Evolutionary conservation across 2,888 invertebrate genomes (phyloP).

Genomic region (Dioctria rufipes): DNA sequence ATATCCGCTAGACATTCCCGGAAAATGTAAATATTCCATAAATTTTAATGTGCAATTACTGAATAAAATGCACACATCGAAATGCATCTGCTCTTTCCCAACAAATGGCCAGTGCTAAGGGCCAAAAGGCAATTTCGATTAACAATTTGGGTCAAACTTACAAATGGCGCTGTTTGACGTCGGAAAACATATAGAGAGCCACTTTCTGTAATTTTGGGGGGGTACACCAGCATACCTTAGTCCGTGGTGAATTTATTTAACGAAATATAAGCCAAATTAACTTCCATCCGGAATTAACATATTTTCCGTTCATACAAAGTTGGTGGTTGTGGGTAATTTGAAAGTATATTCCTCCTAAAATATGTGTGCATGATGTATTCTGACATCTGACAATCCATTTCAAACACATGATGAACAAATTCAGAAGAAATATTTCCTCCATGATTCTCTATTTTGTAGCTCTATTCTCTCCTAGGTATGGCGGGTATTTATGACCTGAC

Average conservation of each 20-base stretch:
- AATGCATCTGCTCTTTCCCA: slow-evolving; percentile 9
- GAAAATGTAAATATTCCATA: slow-evolving; percentile 27
- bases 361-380: too few relatives aligned
- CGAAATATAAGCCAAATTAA: slow-evolving; percentile 3
- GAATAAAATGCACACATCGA: background rate
- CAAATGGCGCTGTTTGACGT: slow-evolving; percentile 9
- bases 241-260: background rate
- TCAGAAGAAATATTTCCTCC: too few relatives aligned
- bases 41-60: slow-evolving; percentile 37
- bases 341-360: too few relatives aligned
- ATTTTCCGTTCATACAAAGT: too few relatives aligned
- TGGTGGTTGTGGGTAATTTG: too few relatives aligned
- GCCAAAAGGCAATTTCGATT: slow-evolving; percentile 22
- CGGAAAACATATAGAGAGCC: too few relatives aligned
- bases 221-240: background rate
- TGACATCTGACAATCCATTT: too few relatives aligned
- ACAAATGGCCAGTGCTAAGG: background rate
- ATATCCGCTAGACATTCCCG: background rate
- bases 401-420: too few relatives aligned
- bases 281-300: background rate
- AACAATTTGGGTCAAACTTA: slow-evolving; percentile 17
- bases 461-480: too few relatives aligned
- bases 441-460: too few relatives aligned
- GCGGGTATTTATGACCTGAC: too few relatives aligned
- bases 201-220: background rate